Evolutionary conservation across 1,140 invertebrate genomes (phyloP).

Genomic region (Gerris buenoi): DNA sequence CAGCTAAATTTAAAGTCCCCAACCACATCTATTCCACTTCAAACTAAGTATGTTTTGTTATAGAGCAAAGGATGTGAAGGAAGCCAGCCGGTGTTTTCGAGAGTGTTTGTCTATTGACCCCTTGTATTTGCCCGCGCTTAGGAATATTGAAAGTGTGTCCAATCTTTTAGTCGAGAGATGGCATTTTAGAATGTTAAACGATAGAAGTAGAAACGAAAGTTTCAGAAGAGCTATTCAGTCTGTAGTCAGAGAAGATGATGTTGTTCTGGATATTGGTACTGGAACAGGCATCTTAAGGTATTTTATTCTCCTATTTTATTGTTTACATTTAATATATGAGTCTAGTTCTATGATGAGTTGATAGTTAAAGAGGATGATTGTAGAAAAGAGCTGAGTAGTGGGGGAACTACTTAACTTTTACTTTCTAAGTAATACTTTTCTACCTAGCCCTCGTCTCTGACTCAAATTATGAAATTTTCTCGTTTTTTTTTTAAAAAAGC

Average conservation of each 20-base stretch:
- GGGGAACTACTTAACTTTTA: too few species aligned
- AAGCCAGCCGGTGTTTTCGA: slow-evolving; percentile 18
- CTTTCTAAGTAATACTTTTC: too few species aligned
- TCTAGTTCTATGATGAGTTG: too few species aligned
- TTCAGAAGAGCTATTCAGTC: slow-evolving; percentile 45
- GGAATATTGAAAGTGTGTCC: slow-evolving; percentile 32
- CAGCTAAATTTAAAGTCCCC: too few species aligned
- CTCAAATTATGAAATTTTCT: too few species aligned
- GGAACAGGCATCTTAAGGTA: slow-evolving; percentile 45
- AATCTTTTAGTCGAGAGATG: slow-evolving; percentile 46
- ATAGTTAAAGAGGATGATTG: too few species aligned
- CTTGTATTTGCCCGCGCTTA: slow-evolving; percentile 25
- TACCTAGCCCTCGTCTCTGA: too few species aligned
- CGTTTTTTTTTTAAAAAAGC: neutral
- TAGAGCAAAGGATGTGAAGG: slow-evolving; percentile 16
- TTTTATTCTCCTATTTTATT: neutral
- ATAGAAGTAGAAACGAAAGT: slow-evolving; percentile 44
- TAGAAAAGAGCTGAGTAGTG: too few species aligned
- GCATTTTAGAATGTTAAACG: slow-evolving; percentile 72
- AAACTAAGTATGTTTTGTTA: neutral
- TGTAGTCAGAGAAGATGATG: slow-evolving; percentile 36
- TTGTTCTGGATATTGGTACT: slow-evolving; percentile 55
- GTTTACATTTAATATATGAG: too few species aligned
- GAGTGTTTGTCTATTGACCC: slow-evolving; percentile 21
- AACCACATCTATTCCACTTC: too few species aligned